phyloP scores from a whole-genome alignment of 2,797 vertebrate genomes.

The Periparus ater region DNA sequence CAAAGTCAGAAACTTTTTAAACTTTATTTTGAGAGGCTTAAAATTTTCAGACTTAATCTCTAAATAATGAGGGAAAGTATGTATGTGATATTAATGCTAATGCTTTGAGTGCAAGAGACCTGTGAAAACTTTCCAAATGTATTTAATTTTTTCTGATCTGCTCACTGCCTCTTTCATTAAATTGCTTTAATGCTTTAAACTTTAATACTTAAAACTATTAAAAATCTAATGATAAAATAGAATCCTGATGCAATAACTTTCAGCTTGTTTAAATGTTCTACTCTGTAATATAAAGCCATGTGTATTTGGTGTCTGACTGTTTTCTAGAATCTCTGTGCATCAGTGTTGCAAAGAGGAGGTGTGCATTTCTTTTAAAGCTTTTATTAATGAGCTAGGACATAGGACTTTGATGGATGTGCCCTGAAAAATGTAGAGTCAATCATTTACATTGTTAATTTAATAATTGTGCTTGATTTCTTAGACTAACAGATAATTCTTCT shows the following conservation, averaged over 20 bases:
- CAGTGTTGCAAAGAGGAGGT: background rate
- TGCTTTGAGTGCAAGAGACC: background rate
- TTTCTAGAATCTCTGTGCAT: background rate
- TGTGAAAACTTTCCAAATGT: background rate
- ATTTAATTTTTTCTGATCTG: background rate
- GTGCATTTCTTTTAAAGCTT: background rate
- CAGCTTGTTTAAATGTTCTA: background rate
- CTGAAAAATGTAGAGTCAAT: background rate
- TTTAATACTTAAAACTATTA: background rate
- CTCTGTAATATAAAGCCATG: background rate
- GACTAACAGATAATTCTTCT: background rate
- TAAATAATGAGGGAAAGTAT: conserved; percentile 49
- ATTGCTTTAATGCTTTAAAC: background rate
- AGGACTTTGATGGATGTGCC: background rate
- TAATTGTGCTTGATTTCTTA: background rate
- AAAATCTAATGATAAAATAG: background rate
- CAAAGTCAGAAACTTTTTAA: background rate
- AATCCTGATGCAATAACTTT: background rate
- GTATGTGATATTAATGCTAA: background rate
- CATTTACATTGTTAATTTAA: background rate
- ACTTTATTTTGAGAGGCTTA: conserved; percentile 17
- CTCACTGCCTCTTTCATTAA: background rate
- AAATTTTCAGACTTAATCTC: conserved; percentile 53
- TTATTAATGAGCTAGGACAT: background rate
- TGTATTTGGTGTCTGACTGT: background rate